Evolutionary conservation across 2,888 invertebrate species (phyloP), one percentile per base, ranked within the genome.

Genomic region (Drosophila heteroneura): DNA sequence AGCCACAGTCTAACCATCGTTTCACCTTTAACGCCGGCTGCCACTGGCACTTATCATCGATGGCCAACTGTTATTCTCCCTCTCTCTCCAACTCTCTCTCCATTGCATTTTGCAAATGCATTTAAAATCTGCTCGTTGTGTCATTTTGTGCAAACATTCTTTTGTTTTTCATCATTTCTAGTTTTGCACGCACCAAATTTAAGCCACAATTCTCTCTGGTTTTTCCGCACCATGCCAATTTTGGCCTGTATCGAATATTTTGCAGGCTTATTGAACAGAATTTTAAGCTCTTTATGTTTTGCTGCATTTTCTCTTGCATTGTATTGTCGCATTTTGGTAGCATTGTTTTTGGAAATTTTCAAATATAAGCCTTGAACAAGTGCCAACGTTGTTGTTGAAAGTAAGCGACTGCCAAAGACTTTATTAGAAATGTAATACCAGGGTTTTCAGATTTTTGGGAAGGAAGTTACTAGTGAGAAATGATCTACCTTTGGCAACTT

Each of bases 11-110:
- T 64, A 68, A 41, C 28, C 30, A 81, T 78, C 81, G 66, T 78
- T 81, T 78, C 58, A 63, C 53, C 51, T 62, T 54, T 59, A 64
- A 63, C 32, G 56, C 32, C 65, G 74, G 53, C 56, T 68, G 72
- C 76, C 80, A 51, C 54, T 73, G 75, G 75, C 71, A 83, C 70
- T 83, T 81, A 75, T 71, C 81, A 81, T 75, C 70, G 65, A 74
- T 74, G 53, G 52, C 63, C 72, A 67, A 47, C 73, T 60, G 61
- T 41, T 47, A 30, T 62, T 33, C 52, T 30, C 22, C 22, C 54
- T 35, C 35, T 26, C 54, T 19, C 12, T 16, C 19, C 2, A 10
- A 28, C n/a, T 57, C 12, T 37, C 12, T 37, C 2, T 37, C 7
- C 2, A 2, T 5, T 56, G 2, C 28, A 26, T 37, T 7, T 14